Evolutionary conservation across 1,140 invertebrate species (phyloP).

Genomic region (Akabosia matsudoensis): DNA sequence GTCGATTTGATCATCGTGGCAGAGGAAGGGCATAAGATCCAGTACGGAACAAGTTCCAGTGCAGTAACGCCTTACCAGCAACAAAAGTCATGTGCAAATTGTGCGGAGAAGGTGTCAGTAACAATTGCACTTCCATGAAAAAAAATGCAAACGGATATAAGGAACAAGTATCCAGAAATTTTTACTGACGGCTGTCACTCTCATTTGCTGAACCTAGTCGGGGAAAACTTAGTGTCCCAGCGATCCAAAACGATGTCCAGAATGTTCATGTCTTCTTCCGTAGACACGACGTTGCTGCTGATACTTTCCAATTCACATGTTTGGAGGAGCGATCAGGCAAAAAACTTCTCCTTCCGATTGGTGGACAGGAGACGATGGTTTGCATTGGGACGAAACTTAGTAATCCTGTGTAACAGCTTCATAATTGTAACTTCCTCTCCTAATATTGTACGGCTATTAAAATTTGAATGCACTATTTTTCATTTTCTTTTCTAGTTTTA

Average conservation of each 20-base stretch:
- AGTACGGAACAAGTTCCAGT: not conserved
- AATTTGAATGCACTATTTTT: too few relatives aligned
- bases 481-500: too few relatives aligned
- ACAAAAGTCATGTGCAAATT: not conserved
- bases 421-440: too few relatives aligned
- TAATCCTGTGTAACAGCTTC: too few relatives aligned
- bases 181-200: constrained; percentile 30
- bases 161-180: not conserved
- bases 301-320: not conserved
- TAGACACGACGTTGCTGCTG: constrained; percentile 12
- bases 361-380: not conserved
- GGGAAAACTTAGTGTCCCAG: not conserved
- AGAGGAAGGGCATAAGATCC: not conserved
- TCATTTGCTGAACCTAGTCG: constrained; percentile 33
- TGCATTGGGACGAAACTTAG: not conserved
- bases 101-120: not conserved
- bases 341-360: not conserved
- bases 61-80: not conserved
- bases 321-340: not conserved
- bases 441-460: too few relatives aligned
- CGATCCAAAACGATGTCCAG: not conserved
- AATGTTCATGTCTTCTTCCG: constrained; percentile 25
- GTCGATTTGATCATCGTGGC: too few relatives aligned
- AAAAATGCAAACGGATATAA: not conserved
- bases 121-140: constrained; percentile 25